These are phyloP conservation scores for Panthera leo DNA, from an alignment of 2,113 vertebrate genomes.

Conservation along the genomic window DNA sequence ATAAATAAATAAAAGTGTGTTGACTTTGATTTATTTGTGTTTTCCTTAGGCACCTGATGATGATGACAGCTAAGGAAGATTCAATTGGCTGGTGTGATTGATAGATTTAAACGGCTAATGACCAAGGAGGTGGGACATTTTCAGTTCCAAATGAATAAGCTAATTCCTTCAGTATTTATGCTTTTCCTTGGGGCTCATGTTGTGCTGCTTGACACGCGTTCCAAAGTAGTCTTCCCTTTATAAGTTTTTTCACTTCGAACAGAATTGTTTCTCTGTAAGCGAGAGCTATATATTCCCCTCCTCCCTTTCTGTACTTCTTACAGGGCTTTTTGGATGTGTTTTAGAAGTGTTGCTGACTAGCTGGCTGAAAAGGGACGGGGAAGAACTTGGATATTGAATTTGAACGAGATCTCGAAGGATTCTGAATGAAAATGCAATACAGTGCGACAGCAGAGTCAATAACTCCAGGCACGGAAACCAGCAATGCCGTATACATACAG, in stretches of 20 bases:
- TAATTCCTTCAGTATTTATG: not conserved
- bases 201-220: not conserved
- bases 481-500: accelerated
- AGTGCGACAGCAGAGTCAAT: not conserved
- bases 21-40: slow-evolving; percentile 79
- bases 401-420: not conserved
- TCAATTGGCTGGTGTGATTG: slow-evolving; percentile 48
- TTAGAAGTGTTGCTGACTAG: not conserved
- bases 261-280: not conserved
- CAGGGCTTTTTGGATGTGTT: not conserved
- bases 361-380: not conserved
- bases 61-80: slow-evolving; percentile 60
- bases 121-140: not conserved
- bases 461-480: not conserved
- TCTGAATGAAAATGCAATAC: not conserved
- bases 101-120: slow-evolving; percentile 40
- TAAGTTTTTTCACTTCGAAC: not conserved
- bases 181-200: not conserved
- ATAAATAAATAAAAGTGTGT: slow-evolving; percentile 74
- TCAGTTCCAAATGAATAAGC: not conserved
- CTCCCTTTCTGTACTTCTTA: not conserved
- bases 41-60: slow-evolving; percentile 74
- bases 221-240: not conserved
- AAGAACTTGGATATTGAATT: not conserved
- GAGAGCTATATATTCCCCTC: not conserved